A percentile compares a stretch with the other conserved stretches of the same genome.
phyloP scores from a whole-genome alignment of 2,113 vertebrate species.

The Engraulis encrasicolus region DNA sequence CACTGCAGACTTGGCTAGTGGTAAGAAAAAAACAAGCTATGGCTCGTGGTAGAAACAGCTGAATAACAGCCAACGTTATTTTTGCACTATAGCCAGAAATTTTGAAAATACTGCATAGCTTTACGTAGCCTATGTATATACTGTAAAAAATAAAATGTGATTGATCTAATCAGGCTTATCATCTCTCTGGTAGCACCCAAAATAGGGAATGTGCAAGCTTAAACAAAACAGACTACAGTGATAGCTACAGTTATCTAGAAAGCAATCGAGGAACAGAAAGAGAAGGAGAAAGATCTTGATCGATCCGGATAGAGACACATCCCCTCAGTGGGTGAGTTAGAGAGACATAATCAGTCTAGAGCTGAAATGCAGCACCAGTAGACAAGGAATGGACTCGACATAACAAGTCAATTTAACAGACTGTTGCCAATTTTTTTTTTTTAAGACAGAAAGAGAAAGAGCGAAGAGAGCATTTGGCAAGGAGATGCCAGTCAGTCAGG shows the following conservation, averaged over 20 bases:
- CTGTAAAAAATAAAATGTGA: constrained; percentile 59
- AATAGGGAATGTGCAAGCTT: too few relatives aligned
- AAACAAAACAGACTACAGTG: too few relatives aligned
- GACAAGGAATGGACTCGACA: not conserved
- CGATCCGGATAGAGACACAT: too few relatives aligned
- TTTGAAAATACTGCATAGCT: constrained; percentile 51
- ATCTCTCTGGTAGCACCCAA: constrained; percentile 8
- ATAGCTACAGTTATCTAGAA: too few relatives aligned
- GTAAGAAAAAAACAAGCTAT: not conserved
- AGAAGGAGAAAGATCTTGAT: too few relatives aligned
- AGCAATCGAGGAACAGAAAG: too few relatives aligned
- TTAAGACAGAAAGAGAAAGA: too few relatives aligned
- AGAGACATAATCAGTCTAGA: constrained; percentile 31
- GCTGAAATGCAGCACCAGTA: not conserved
- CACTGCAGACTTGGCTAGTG: constrained; percentile 51
- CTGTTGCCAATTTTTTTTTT: too few relatives aligned
- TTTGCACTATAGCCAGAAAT: constrained; percentile 29
- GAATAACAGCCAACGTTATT: too few relatives aligned
- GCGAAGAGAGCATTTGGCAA: not conserved
- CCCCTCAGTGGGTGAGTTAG: constrained; percentile 2
- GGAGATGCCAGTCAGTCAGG: not conserved
- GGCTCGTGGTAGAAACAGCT: too few relatives aligned
- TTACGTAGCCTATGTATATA: constrained; percentile 43
- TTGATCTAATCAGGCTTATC: constrained; percentile 57
- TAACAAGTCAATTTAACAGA: not conserved